These are phyloP conservation scores for Melanerpes formicivorus DNA, from an alignment of 2,113 vertebrate genomes.

Conservation along the genomic window DNA sequence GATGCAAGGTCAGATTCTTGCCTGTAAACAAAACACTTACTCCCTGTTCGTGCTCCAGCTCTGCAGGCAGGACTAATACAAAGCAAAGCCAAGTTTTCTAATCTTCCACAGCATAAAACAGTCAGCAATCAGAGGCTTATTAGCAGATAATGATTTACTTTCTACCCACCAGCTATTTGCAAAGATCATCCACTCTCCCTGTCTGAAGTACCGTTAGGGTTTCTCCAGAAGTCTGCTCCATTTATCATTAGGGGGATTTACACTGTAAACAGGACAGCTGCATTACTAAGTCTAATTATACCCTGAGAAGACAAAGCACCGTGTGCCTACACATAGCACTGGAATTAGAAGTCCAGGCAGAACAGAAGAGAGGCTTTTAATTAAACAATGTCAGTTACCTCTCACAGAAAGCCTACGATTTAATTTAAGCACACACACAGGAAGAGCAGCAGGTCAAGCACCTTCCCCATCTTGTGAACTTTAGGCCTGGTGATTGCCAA, in stretches of 20 bases:
- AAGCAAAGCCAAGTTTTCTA: constrained; percentile 31
- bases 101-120: constrained; percentile 17
- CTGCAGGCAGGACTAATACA: neutral
- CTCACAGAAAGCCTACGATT: constrained; percentile 56
- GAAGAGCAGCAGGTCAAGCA: constrained; percentile 48
- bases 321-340: constrained; percentile 55
- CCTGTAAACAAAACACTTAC: neutral
- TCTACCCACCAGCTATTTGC: constrained; percentile 66
- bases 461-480: constrained; percentile 19
- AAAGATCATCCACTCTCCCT: constrained; percentile 46
- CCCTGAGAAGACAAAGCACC: constrained; percentile 67
- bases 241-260: constrained; percentile 79
- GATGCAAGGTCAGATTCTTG: neutral
- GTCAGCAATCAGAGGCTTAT: constrained; percentile 37
- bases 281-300: constrained; percentile 84
- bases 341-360: constrained; percentile 68
- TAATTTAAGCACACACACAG: constrained; percentile 56
- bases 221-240: constrained; percentile 68
- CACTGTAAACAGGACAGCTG: constrained; percentile 81
- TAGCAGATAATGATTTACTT: constrained; percentile 59
- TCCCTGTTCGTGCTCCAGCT: neutral
- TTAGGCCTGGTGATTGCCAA: neutral
- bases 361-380: constrained; percentile 62
- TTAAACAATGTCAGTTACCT: constrained; percentile 71
- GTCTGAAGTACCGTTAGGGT: constrained; percentile 67